Percentiles rank a stretch among this genome's conserved stretches.
Conservation (phyloP, 2,113 vertebrate species). For the Falcunculus frontatus region DNA sequence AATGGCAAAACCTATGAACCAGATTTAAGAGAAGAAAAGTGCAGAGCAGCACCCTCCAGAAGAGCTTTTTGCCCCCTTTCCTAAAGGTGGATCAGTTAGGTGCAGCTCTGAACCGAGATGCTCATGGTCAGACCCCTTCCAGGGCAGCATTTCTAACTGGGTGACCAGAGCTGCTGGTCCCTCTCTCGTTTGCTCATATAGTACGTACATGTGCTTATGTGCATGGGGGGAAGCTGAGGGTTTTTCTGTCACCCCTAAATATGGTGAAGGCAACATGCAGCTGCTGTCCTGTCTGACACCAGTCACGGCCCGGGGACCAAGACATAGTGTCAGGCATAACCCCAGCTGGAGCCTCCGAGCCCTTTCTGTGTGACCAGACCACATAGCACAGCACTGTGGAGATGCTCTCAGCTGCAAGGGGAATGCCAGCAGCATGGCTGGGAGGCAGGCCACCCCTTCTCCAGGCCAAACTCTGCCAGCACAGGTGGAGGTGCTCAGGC, state of each 20-base stretch:
- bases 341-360: not conserved
- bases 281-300: not conserved
- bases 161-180: not conserved
- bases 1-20: not conserved
- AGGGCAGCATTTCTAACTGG: not conserved
- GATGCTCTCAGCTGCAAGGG: not conserved
- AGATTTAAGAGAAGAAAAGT: not conserved
- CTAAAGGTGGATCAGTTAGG: not conserved
- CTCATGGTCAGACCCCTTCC: not conserved
- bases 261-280: accelerated
- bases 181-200: not conserved
- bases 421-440: not conserved
- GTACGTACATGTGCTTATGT: accelerated
- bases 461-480: not conserved
- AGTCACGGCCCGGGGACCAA: not conserved
- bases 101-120: not conserved
- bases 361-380: accelerated
- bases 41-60: not conserved
- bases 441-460: not conserved
- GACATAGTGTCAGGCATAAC: accelerated
- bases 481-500: not conserved
- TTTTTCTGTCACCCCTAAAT: not conserved
- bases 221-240: not conserved
- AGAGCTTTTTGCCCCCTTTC: not conserved
- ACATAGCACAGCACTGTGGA: accelerated